Conservation (phyloP, 2,797 vertebrate genomes). For the Australoheros facetus region DNA sequence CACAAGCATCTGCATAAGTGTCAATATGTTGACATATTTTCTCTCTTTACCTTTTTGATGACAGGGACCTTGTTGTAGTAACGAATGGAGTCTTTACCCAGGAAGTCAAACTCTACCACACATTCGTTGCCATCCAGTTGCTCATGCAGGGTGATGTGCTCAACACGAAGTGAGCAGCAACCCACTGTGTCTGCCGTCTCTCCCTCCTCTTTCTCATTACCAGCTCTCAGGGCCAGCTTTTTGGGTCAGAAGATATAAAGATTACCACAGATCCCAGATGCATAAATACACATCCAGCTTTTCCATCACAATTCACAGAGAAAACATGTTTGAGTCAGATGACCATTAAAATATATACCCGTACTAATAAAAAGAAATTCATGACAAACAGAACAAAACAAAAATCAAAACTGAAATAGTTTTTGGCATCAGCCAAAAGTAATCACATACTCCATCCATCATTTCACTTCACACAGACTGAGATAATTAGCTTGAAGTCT, state of each 20-base stretch:
- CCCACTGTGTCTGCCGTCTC: slow-evolving; percentile 85
- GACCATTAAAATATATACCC: not conserved
- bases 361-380: not conserved
- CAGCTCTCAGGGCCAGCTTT: slow-evolving; percentile 83
- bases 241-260: slow-evolving; percentile 36
- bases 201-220: slow-evolving; percentile 85
- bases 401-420: not conserved
- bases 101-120: slow-evolving; percentile 85
- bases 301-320: not conserved
- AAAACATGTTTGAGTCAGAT: not conserved
- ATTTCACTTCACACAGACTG: slow-evolving; percentile 20
- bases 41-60: slow-evolving; percentile 75
- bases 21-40: not conserved
- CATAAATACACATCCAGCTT: not conserved
- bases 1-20: rapidly evolving
- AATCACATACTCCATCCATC: slow-evolving; percentile 25
- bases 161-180: slow-evolving; percentile 84
- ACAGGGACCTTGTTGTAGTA: slow-evolving; percentile 83
- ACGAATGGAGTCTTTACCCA: slow-evolving; percentile 85
- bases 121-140: slow-evolving; percentile 71
- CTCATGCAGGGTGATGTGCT: slow-evolving; percentile 80
- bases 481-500: slow-evolving; percentile 14
- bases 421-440: slow-evolving; percentile 24
- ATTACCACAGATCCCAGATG: slow-evolving; percentile 16
- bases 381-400: not conserved